These are phyloP conservation scores for Numenius arquata DNA, from an alignment of 2,113 vertebrate species.

Conservation along the genomic window DNA sequence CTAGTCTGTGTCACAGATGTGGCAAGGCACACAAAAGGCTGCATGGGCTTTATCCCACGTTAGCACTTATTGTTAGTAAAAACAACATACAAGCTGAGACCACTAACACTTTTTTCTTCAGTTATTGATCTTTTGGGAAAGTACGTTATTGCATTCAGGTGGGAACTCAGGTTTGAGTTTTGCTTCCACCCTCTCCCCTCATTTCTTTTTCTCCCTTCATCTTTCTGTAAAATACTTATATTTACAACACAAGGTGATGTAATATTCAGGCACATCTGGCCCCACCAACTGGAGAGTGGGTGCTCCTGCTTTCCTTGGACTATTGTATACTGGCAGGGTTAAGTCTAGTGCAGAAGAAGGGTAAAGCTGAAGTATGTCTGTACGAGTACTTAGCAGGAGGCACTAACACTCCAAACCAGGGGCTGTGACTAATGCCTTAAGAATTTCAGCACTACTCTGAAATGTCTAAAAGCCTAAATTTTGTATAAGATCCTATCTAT, in stretches of 20 bases:
- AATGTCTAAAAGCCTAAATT: not conserved
- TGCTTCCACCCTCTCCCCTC: not conserved
- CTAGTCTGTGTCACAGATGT: not conserved
- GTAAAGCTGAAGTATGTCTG: not conserved
- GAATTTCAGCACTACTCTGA: not conserved
- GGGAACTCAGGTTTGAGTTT: not conserved
- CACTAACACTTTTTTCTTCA: not conserved
- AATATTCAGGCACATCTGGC: accelerated
- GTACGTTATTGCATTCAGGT: not conserved
- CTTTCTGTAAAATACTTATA: not conserved
- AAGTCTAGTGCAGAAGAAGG: not conserved
- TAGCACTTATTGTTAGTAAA: not conserved
- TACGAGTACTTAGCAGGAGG: not conserved
- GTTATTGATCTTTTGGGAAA: not conserved
- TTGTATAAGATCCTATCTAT: not conserved
- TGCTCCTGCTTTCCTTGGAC: not conserved
- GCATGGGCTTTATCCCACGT: not conserved
- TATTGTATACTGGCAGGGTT: not conserved
- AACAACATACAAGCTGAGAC: not conserved
- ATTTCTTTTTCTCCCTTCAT: not conserved
- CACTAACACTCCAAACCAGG: not conserved
- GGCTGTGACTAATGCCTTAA: not conserved
- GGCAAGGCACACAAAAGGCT: not conserved
- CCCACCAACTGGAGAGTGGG: no score
- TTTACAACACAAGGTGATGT: not conserved